Conservation (phyloP, 1,140 invertebrate species). For the Drosophila obscura region DNA sequence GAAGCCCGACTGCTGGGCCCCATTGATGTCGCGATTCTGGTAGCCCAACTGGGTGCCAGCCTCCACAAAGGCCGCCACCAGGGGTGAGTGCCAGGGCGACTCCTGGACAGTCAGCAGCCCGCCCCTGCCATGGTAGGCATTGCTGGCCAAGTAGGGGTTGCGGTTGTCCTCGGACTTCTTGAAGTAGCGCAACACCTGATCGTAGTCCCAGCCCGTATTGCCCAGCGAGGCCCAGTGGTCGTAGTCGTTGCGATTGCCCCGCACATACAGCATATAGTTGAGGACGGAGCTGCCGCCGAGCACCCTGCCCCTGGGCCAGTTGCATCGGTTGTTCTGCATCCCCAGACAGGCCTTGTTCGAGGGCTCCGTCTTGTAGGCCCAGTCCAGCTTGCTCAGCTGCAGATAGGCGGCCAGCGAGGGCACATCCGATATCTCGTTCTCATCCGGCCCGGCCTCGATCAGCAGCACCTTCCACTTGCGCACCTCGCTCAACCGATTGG, state of each 20-base stretch:
- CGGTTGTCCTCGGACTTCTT: constrained; percentile 95
- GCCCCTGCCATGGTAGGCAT: constrained; percentile 89
- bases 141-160: constrained; percentile 90
- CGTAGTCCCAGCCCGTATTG: constrained; percentile 95
- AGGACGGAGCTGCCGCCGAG: constrained; percentile 95
- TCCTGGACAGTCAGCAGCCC: constrained; percentile 93
- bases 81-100: constrained; percentile 91
- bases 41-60: constrained; percentile 95
- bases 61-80: constrained; percentile 92
- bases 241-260: constrained; percentile 93
- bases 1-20: constrained; percentile 92
- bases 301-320: constrained; percentile 93
- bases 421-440: constrained; percentile 95
- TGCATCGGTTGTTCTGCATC: constrained; percentile 90
- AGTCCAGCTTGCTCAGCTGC: constrained; percentile 94
- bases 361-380: constrained; percentile 96
- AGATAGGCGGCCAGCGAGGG: constrained; percentile 94
- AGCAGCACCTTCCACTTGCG: constrained; percentile 92
- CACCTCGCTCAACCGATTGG: constrained; percentile 93
- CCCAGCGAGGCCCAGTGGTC: constrained; percentile 95
- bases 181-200: constrained; percentile 94
- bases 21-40: constrained; percentile 93
- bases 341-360: constrained; percentile 92
- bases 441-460: constrained; percentile 96
- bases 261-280: constrained; percentile 97